A percentile compares a stretch with the other conserved stretches of the same genome.
Conservation (phyloP, 53 echinoderm and acorn worm genomes). For the Arbacia lixula region DNA sequence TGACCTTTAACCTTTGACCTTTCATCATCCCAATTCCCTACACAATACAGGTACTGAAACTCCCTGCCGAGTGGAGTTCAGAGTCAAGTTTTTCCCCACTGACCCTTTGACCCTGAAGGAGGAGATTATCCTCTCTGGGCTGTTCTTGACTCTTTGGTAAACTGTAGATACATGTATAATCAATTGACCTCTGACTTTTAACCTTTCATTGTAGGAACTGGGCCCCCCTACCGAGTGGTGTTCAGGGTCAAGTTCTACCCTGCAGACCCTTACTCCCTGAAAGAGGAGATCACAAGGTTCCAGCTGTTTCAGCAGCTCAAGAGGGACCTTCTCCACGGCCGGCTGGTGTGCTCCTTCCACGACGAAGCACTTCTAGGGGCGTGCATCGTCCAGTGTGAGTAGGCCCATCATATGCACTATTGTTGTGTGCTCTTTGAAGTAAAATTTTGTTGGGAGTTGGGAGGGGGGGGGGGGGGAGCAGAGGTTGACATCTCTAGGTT, state of each 20-base stretch:
- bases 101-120: constrained; percentile 71
- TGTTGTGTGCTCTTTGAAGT: too few relatives aligned
- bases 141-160: constrained; percentile 28
- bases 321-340: constrained; percentile 87
- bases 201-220: constrained; percentile 57
- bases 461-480: too few relatives aligned
- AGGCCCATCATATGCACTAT: too few relatives aligned
- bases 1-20: too few relatives aligned
- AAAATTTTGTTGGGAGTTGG: too few relatives aligned
- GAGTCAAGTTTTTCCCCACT: constrained; percentile 85
- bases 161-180: background rate
- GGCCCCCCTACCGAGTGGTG: constrained; percentile 77
- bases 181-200: too few relatives aligned
- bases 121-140: constrained; percentile 57
- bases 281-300: constrained; percentile 91
- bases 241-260: constrained; percentile 97
- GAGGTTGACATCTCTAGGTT: too few relatives aligned
- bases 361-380: constrained; percentile 85
- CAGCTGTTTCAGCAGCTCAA: constrained; percentile 91
- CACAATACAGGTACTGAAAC: constrained; percentile 74
- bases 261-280: constrained; percentile 68
- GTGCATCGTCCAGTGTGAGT: constrained; percentile 95
- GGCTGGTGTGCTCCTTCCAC: constrained; percentile 83
- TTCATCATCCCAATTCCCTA: too few relatives aligned
- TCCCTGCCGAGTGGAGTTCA: constrained; percentile 71